phyloP scores from a whole-genome alignment of 2,888 invertebrate species.

The Hartigia nigra region DNA sequence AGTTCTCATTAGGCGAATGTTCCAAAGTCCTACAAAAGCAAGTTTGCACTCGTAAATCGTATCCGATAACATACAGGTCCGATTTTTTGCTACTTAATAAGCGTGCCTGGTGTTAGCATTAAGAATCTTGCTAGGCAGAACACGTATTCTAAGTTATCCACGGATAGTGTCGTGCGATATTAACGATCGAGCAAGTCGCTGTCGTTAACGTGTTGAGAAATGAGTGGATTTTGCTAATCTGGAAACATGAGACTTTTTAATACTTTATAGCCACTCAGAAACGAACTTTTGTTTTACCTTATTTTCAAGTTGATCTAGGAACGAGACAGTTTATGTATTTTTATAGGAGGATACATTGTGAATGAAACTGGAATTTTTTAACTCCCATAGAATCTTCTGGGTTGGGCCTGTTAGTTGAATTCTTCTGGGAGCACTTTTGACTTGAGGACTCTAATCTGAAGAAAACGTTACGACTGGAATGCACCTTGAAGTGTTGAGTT shows the following conservation, averaged over 20 bases:
- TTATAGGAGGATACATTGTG: neutral
- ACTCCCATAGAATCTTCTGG: neutral
- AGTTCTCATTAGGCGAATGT: slow-evolving; percentile 12
- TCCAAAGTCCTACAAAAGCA: slow-evolving; percentile 5
- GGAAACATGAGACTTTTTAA: neutral
- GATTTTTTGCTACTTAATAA: neutral
- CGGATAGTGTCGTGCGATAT: neutral
- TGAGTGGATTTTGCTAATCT: neutral
- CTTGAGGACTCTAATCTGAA: neutral
- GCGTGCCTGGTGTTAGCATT: neutral
- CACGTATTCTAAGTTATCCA: neutral
- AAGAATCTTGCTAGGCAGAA: neutral
- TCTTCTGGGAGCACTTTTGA: neutral
- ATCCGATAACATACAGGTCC: neutral
- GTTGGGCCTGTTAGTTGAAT: neutral
- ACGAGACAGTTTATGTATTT: neutral
- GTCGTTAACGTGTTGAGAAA: neutral
- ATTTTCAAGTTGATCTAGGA: neutral
- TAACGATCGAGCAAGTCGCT: neutral
- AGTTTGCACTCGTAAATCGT: slow-evolving; percentile 9
- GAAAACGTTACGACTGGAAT: neutral
- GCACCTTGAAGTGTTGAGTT: neutral
- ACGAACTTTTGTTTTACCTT: neutral
- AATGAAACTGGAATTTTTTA: neutral
- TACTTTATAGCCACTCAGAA: neutral